Conservation (phyloP, 2,113 vertebrate species). For the Tupaia tana region DNA sequence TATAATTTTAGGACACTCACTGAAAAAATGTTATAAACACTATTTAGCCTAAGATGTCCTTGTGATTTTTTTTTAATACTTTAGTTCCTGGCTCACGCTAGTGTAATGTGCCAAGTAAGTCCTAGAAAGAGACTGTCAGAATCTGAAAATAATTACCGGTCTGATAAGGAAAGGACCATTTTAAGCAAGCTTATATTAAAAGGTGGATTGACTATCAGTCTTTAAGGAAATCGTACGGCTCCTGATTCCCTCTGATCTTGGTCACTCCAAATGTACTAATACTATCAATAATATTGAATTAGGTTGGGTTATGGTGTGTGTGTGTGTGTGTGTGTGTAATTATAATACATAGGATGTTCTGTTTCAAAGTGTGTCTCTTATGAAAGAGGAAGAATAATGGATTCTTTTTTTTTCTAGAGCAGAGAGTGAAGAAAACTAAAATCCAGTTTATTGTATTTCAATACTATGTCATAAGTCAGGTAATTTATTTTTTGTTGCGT, state of each 20-base stretch:
- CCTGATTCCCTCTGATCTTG: slow-evolving; percentile 54
- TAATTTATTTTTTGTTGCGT: slow-evolving; percentile 81
- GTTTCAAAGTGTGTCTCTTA: slow-evolving; percentile 63
- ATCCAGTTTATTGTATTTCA: slow-evolving; percentile 80
- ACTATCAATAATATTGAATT: not conserved
- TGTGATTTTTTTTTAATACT: slow-evolving; percentile 53
- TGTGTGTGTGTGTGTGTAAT: slow-evolving; percentile 14
- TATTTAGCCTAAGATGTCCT: slow-evolving; percentile 24
- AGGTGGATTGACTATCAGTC: slow-evolving; percentile 16
- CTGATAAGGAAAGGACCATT: slow-evolving; percentile 52
- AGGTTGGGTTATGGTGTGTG: slow-evolving; percentile 16
- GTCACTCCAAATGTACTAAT: slow-evolving; percentile 31
- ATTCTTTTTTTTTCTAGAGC: slow-evolving; percentile 81
- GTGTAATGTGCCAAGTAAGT: slow-evolving; percentile 40
- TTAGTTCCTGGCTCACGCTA: slow-evolving; percentile 44
- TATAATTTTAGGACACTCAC: slow-evolving; percentile 6
- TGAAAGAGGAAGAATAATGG: slow-evolving; percentile 79
- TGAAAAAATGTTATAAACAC: slow-evolving; percentile 40
- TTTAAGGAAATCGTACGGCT: slow-evolving; percentile 48
- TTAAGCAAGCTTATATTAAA: slow-evolving; percentile 64
- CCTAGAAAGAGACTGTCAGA: slow-evolving; percentile 61
- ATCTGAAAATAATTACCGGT: slow-evolving; percentile 65
- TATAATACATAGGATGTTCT: slow-evolving; percentile 65
- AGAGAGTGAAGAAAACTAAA: slow-evolving; percentile 81
- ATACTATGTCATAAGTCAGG: slow-evolving; percentile 84